These are phyloP conservation scores for Myoxocephalus aenaeus DNA, from an alignment of 2,797 vertebrate genomes.

Conservation along the genomic window DNA sequence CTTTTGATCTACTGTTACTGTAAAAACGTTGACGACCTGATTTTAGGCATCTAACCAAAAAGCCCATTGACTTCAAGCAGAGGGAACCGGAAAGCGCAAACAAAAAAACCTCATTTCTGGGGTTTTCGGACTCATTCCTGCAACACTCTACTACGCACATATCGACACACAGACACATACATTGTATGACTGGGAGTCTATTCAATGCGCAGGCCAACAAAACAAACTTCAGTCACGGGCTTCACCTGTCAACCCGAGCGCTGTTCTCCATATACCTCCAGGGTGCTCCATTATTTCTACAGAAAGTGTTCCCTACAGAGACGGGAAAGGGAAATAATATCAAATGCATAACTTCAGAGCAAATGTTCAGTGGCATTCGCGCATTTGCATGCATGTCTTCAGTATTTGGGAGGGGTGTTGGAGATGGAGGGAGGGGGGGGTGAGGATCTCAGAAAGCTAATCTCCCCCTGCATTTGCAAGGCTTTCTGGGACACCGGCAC, in stretches of 20 bases:
- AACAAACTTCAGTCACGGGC: neutral
- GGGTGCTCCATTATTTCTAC: constrained; percentile 20
- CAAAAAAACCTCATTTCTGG: neutral
- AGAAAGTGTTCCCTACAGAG: constrained; percentile 27
- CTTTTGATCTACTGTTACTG: neutral
- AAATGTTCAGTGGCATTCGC: constrained; percentile 28
- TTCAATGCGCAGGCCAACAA: neutral
- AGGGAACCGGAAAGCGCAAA: neutral
- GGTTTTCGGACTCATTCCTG: neutral
- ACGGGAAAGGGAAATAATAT: constrained; percentile 22
- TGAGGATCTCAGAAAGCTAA: constrained; percentile 52
- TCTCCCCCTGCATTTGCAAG: constrained; percentile 59
- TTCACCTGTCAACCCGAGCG: constrained; percentile 22
- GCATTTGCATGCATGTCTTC: constrained; percentile 40
- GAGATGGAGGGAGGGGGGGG: neutral
- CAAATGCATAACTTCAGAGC: constrained; percentile 41
- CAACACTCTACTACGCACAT: neutral
- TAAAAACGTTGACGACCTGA: neutral
- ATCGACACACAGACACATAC: neutral
- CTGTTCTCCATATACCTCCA: constrained; percentile 10
- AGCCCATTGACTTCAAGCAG: neutral
- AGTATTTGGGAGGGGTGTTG: constrained; percentile 3
- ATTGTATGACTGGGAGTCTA: neutral
- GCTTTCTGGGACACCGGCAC: constrained; percentile 72
- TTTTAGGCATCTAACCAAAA: neutral